phyloP scores from a whole-genome alignment of 2,888 invertebrate genomes.

The Drosophila mercatorum region DNA sequence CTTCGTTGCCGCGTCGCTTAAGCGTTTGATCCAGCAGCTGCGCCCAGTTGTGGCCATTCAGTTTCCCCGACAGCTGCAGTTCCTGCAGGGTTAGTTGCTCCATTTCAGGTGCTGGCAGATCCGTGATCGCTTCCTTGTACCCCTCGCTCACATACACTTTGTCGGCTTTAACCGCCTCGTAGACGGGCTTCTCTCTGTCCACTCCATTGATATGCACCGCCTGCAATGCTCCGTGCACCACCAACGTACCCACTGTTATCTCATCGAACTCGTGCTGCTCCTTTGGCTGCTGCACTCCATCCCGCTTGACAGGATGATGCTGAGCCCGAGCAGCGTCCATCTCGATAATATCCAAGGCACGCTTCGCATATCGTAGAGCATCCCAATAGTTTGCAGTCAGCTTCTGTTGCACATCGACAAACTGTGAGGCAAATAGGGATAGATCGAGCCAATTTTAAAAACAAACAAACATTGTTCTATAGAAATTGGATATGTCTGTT shows the following conservation, averaged over 20 bases:
- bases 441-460: neutral
- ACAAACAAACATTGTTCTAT: neutral
- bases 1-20: slow-evolving; percentile 82
- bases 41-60: slow-evolving; percentile 85
- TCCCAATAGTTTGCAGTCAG: slow-evolving; percentile 80
- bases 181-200: slow-evolving; percentile 58
- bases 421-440: slow-evolving; percentile 35
- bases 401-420: slow-evolving; percentile 67
- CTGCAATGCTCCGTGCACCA: slow-evolving; percentile 66
- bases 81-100: slow-evolving; percentile 83
- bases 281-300: slow-evolving; percentile 5
- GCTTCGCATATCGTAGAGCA: slow-evolving; percentile 73
- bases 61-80: slow-evolving; percentile 84
- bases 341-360: slow-evolving; percentile 77
- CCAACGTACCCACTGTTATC: slow-evolving; percentile 74
- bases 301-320: slow-evolving; percentile 39
- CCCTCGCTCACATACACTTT: slow-evolving; percentile 66
- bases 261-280: slow-evolving; percentile 64
- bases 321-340: slow-evolving; percentile 28
- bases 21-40: slow-evolving; percentile 85
- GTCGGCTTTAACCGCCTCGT: slow-evolving; percentile 70
- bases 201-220: slow-evolving; percentile 74
- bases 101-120: slow-evolving; percentile 19
- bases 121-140: slow-evolving; percentile 31
- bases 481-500: no score